Conservation (phyloP, 2,888 invertebrate genomes). For the Nomada lathburiana region DNA sequence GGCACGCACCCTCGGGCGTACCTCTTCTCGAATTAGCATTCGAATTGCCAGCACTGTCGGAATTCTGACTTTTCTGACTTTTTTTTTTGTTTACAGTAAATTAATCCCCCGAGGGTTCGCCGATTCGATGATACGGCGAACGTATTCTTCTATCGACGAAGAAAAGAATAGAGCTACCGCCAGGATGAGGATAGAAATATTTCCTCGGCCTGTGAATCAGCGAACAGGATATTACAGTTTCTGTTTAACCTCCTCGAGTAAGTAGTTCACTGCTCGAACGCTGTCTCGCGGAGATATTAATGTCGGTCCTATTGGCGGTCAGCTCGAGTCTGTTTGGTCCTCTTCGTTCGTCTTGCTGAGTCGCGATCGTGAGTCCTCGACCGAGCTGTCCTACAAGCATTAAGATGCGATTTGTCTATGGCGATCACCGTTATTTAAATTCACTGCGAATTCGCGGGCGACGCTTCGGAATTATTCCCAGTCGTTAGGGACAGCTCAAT, state of each 20-base stretch:
- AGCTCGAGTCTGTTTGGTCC: neutral
- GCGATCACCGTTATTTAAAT: neutral
- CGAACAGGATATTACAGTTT: conserved; percentile 14
- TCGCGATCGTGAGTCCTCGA: neutral
- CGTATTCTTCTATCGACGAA: too few relatives aligned
- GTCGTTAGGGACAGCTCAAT: neutral
- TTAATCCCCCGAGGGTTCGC: neutral
- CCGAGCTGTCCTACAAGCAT: neutral
- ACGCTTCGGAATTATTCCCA: neutral
- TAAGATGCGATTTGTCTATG: neutral
- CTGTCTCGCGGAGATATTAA: conserved; percentile 21
- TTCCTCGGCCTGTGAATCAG: neutral
- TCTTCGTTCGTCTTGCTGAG: neutral
- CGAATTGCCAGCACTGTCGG: neutral
- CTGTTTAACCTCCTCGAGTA: conserved; percentile 9
- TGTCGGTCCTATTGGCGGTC: neutral
- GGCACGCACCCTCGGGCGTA: too few relatives aligned
- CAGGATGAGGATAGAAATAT: neutral
- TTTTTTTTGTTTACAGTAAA: neutral
- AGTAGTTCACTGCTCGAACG: conserved; percentile 28
- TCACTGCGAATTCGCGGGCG: neutral
- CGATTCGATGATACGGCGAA: neutral
- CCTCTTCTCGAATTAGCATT: neutral
- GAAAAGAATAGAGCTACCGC: neutral
- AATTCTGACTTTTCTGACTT: too few relatives aligned